A percentile compares a stretch with the other conserved stretches of the same genome.
phyloP scores from a whole-genome alignment of 2,113 vertebrate genomes.

The Anser brachyrhynchus region DNA sequence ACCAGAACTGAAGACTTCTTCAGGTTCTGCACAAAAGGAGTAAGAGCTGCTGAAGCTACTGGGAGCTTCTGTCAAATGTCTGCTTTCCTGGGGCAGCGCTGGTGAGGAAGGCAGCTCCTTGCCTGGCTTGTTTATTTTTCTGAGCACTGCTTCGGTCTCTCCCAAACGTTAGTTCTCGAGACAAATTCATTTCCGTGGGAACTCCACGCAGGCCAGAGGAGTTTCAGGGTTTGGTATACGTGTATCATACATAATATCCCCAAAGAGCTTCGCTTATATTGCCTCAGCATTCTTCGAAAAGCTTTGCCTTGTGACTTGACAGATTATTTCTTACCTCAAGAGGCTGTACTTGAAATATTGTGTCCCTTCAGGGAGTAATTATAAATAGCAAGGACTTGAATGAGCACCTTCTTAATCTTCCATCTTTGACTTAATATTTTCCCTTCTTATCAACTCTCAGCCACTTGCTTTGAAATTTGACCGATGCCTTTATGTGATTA shows the following conservation, averaged over 20 bases:
- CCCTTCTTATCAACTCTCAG: slow-evolving; percentile 57
- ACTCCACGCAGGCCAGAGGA: not conserved
- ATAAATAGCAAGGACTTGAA: slow-evolving; percentile 66
- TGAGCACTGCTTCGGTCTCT: not conserved
- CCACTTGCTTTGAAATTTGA: slow-evolving; percentile 69
- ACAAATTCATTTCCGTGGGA: not conserved
- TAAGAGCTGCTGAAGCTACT: not conserved
- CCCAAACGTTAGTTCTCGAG: not conserved
- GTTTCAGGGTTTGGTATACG: not conserved
- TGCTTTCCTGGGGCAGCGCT: not conserved
- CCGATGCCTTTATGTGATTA: slow-evolving; percentile 63
- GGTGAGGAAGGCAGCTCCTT: not conserved
- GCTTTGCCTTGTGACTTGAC: slow-evolving; percentile 63
- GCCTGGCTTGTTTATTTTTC: slow-evolving; percentile 6
- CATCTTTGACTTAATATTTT: slow-evolving; percentile 70
- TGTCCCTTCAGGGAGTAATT: slow-evolving; percentile 72
- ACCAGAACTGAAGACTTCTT: not conserved
- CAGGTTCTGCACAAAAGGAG: not conserved
- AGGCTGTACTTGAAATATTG: slow-evolving; percentile 70
- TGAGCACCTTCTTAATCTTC: slow-evolving; percentile 71
- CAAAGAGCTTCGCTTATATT: not conserved
- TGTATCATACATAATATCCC: rapidly evolving
- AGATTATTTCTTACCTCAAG: slow-evolving; percentile 68
- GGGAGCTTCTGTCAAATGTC: not conserved
- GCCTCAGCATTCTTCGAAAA: slow-evolving; percentile 23